Percentiles rank a stretch among this genome's conserved stretches.
Evolutionary conservation across 1,140 invertebrate genomes (phyloP).

Genomic region (Sminthurides bifidus): DNA sequence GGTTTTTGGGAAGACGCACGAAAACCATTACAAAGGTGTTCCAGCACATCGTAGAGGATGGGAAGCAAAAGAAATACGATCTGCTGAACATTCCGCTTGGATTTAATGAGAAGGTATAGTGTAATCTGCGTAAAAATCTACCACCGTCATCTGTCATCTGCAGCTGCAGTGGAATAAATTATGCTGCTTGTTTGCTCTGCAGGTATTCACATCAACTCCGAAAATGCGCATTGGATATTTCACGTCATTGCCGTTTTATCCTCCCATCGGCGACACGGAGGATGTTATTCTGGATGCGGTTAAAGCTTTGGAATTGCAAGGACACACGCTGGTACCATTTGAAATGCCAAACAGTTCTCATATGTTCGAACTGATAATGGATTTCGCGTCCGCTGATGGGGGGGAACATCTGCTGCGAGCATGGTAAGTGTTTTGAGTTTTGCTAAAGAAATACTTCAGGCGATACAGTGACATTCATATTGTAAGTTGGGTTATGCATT

Average conservation of each 20-base stretch:
- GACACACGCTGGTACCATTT: conserved; percentile 35
- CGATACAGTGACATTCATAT: background rate
- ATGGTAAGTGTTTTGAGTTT: conserved; percentile 14
- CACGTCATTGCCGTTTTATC: conserved; percentile 34
- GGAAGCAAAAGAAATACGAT: conserved; percentile 26
- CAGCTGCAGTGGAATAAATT: too few relatives aligned
- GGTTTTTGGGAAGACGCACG: conserved; percentile 11
- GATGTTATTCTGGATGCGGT: conserved; percentile 35
- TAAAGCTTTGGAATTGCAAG: conserved; percentile 30
- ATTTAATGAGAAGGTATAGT: conserved; percentile 31
- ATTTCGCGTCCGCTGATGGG: conserved; percentile 25
- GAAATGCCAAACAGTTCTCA: conserved; percentile 28
- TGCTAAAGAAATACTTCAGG: background rate
- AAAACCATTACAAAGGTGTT: conserved; percentile 11
- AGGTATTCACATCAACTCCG: conserved; percentile 8
- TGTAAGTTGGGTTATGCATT: background rate
- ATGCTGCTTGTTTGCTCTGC: background rate
- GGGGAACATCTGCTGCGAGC: conserved; percentile 17
- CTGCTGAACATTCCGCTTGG: conserved; percentile 21
- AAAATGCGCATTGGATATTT: conserved; percentile 36
- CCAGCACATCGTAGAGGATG: conserved; percentile 8
- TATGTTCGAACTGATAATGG: conserved; percentile 21
- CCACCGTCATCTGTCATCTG: too few relatives aligned
- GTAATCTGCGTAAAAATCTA: too few relatives aligned
- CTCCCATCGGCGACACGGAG: conserved; percentile 35